Conservation (phyloP, 2,888 invertebrate species). For the Mimas tiliae region DNA sequence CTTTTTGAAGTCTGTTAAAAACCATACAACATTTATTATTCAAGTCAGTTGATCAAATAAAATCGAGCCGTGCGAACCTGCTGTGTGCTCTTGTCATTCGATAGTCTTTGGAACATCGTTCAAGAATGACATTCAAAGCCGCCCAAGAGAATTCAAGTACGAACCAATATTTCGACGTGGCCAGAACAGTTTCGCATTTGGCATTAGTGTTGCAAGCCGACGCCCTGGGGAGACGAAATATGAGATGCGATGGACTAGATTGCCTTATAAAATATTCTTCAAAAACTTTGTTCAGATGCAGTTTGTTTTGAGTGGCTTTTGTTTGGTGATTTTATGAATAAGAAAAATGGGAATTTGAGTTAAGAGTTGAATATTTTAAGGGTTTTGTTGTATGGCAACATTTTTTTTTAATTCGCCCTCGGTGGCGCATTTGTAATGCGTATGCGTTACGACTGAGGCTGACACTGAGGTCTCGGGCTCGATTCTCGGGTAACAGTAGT, state of each 20-base stretch:
- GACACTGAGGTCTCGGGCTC: too few species aligned
- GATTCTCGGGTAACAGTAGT: too few species aligned
- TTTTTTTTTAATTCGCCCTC: too few species aligned
- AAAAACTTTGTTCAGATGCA: slow-evolving; percentile 8
- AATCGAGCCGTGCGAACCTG: too few species aligned
- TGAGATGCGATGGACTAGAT: slow-evolving; percentile 18
- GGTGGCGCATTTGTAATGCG: too few species aligned
- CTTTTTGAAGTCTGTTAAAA: too few species aligned
- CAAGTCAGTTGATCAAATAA: too few species aligned
- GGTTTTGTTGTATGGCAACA: background rate
- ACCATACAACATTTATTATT: too few species aligned
- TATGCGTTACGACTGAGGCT: too few species aligned
- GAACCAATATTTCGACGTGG: slow-evolving; percentile 31
- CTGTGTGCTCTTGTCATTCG: background rate
- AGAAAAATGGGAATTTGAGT: background rate
- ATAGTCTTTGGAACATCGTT: background rate
- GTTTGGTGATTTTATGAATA: slow-evolving; percentile 4
- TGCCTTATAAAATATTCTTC: slow-evolving; percentile 20
- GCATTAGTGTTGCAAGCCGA: slow-evolving; percentile 15
- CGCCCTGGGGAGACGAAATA: slow-evolving; percentile 12
- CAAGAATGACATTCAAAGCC: background rate
- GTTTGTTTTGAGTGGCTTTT: slow-evolving; percentile 9
- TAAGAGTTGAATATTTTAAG: background rate
- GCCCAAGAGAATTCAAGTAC: background rate
- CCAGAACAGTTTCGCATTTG: slow-evolving; percentile 27